These are phyloP conservation scores for Vulpes lagopus DNA, from an alignment of 2,113 vertebrate genomes.

Conservation along the genomic window DNA sequence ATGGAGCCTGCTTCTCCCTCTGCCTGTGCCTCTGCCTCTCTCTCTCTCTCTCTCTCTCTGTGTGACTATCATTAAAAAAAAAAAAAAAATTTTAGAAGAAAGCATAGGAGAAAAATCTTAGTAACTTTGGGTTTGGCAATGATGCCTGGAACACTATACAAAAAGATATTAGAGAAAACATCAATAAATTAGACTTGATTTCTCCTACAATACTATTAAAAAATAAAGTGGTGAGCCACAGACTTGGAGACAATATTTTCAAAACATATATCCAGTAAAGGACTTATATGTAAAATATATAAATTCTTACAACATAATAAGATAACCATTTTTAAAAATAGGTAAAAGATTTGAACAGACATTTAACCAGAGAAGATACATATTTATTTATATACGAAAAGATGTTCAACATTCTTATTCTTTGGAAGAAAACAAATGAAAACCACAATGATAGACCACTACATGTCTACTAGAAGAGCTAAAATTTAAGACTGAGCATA, in stretches of 20 bases:
- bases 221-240: not conserved
- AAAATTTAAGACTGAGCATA: not conserved
- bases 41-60: no score
- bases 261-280: not conserved
- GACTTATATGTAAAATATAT: not conserved
- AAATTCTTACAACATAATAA: not conserved
- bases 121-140: not conserved
- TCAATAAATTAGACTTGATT: not conserved
- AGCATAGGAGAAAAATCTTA: not conserved
- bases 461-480: not conserved
- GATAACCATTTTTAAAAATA: not conserved
- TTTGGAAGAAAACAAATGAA: not conserved
- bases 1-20: no score
- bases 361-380: not conserved
- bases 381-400: not conserved
- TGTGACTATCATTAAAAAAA: no score
- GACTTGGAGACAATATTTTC: not conserved
- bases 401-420: not conserved
- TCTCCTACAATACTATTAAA: not conserved
- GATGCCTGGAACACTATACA: not conserved
- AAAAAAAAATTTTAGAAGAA: not conserved
- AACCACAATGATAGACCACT: not conserved
- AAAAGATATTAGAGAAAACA: conserved; percentile 4
- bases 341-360: not conserved
- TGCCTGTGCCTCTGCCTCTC: no score